These are phyloP conservation scores for Melanostoma scalare DNA, from an alignment of 2,888 invertebrate species.

Conservation along the genomic window DNA sequence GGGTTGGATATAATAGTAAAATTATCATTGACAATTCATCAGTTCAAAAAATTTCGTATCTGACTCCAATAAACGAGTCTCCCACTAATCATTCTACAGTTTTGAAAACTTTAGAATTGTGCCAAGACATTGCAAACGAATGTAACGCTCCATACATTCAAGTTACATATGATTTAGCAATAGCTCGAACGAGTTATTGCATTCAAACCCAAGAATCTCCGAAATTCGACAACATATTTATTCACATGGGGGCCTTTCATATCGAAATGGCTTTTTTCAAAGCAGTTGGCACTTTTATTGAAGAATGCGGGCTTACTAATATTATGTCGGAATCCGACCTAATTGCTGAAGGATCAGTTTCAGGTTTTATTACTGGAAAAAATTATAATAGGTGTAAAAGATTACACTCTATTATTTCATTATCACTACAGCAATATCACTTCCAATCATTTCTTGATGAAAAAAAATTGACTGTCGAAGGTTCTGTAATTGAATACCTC, in stretches of 20 bases:
- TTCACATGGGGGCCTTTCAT: conserved; percentile 78
- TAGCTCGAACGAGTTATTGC: conserved; percentile 75
- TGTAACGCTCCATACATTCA: conserved; percentile 68
- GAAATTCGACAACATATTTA: conserved; percentile 77
- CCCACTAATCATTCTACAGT: conserved; percentile 76
- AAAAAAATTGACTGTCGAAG: background rate
- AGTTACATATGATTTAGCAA: conserved; percentile 77
- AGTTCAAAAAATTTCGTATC: conserved; percentile 76
- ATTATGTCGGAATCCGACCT: background rate
- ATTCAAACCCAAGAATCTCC: conserved; percentile 75
- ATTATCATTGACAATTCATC: conserved; percentile 72
- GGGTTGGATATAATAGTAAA: conserved; percentile 76
- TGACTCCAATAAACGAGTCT: conserved; percentile 77
- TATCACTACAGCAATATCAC: background rate
- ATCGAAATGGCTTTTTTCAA: conserved; percentile 75
- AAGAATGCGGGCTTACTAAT: conserved; percentile 24
- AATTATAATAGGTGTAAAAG: background rate
- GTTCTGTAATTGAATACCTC: background rate
- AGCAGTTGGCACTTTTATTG: conserved; percentile 76
- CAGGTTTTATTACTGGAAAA: background rate
- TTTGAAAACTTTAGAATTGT: conserved; percentile 74
- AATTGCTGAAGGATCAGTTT: background rate
- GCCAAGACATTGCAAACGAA: conserved; percentile 74
- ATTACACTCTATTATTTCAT: background rate
- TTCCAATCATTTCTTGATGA: background rate